Evolutionary conservation across 2,797 vertebrate genomes (phyloP).

Genomic region (Halcyon badia): DNA sequence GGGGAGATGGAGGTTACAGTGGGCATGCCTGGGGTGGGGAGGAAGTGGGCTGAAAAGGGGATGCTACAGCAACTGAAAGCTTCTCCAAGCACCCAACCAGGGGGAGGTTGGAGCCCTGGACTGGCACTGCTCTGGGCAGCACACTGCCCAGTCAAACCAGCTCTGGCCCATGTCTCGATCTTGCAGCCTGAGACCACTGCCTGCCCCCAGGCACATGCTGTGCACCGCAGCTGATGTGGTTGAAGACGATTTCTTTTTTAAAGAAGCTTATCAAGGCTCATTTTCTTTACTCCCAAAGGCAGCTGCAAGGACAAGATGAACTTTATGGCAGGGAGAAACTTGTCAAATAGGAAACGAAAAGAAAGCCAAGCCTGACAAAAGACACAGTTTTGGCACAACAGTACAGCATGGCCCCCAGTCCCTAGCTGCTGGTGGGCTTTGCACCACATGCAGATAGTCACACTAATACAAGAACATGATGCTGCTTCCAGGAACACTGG

Average conservation of each 20-base stretch:
- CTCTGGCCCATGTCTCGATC: background rate
- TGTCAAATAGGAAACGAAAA: background rate
- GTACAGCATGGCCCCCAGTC: fast-evolving
- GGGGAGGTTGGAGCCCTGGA: background rate
- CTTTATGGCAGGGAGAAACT: background rate
- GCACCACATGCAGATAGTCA: fast-evolving
- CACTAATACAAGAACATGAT: fast-evolving
- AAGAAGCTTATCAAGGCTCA: background rate
- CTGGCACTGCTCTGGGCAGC: background rate
- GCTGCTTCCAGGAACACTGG: background rate
- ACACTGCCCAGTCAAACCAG: background rate
- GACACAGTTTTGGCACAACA: background rate
- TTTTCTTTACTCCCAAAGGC: background rate
- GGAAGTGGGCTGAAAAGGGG: background rate
- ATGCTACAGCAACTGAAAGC: background rate
- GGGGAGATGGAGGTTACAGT: background rate
- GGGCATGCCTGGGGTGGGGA: background rate
- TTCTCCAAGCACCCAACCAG: fast-evolving
- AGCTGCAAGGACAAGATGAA: background rate
- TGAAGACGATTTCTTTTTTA: background rate
- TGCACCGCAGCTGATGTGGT: fast-evolving
- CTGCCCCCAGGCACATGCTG: background rate
- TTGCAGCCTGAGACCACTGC: background rate
- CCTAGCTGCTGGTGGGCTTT: background rate
- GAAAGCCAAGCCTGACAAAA: background rate